A percentile compares a stretch with the other conserved stretches of the same genome.
phyloP scores from a whole-genome alignment of 2,888 invertebrate species.

The Danaus chrysippus region DNA sequence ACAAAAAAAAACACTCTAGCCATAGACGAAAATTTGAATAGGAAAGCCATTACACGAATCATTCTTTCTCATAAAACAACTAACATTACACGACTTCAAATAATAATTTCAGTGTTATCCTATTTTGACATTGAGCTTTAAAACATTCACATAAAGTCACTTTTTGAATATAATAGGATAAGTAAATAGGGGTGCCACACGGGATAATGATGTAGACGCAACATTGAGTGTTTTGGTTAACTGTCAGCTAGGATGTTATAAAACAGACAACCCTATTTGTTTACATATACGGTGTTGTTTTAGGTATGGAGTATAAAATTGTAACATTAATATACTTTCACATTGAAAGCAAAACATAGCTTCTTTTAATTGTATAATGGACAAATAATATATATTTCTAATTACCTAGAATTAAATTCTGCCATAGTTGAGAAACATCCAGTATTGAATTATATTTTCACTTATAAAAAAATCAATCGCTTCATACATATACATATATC shows the following conservation, averaged over 20 bases:
- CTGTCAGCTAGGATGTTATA: conserved; percentile 36
- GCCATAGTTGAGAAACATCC: too few relatives aligned
- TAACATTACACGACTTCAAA: conserved; percentile 43
- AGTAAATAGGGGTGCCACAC: conserved; percentile 42
- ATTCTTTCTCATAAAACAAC: conserved; percentile 52
- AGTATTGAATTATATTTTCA: too few relatives aligned
- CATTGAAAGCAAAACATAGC: too few relatives aligned
- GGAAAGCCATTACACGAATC: conserved; percentile 39
- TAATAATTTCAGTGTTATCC: conserved; percentile 34
- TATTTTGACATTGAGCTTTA: conserved; percentile 13
- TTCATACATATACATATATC: too few relatives aligned
- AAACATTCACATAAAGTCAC: conserved; percentile 10
- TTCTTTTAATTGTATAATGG: too few relatives aligned
- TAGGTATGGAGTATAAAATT: too few relatives aligned
- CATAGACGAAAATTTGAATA: conserved; percentile 19
- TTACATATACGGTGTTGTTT: conserved; percentile 8
- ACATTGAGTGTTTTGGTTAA: conserved; percentile 48
- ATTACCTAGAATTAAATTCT: too few relatives aligned
- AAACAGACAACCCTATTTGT: conserved; percentile 33
- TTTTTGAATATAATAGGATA: conserved; percentile 14
- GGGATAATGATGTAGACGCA: conserved; percentile 55
- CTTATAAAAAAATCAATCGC: too few relatives aligned
- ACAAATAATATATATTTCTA: too few relatives aligned
- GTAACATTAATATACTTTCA: too few relatives aligned
- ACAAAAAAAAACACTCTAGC: conserved; percentile 3